Conservation (phyloP, 2,888 invertebrate genomes). For the Zaprionus obscuricornis region DNA sequence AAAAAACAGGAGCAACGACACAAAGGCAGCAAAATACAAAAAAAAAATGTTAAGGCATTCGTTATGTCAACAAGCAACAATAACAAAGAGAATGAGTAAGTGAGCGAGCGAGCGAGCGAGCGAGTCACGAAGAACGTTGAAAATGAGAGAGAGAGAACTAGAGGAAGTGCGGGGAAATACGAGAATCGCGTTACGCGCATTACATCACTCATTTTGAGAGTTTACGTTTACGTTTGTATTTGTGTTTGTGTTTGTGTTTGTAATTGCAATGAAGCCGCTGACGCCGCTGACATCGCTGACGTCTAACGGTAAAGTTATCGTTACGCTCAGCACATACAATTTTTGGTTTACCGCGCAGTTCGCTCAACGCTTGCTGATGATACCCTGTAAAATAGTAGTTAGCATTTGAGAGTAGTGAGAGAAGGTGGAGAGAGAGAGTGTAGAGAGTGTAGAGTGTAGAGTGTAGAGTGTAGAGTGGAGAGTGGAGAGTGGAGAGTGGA, state of each 20-base stretch:
- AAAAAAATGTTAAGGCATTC: conserved; percentile 69
- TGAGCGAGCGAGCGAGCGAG: neutral
- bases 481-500: too few relatives aligned
- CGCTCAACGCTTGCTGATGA: too few relatives aligned
- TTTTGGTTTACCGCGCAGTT: too few relatives aligned
- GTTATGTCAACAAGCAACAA: conserved; percentile 76
- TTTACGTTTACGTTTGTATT: neutral
- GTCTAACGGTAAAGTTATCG: conserved; percentile 56
- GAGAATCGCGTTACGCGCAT: conserved; percentile 59
- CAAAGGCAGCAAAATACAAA: neutral
- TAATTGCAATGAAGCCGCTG: conserved; percentile 72
- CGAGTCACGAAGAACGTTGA: too few relatives aligned
- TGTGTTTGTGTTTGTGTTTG: conserved; percentile 55
- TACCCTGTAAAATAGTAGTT: too few relatives aligned
- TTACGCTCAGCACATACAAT: conserved; percentile 20
- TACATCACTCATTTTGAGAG: conserved; percentile 66
- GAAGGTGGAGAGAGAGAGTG: too few relatives aligned
- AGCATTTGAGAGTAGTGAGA: too few relatives aligned
- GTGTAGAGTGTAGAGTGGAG: too few relatives aligned
- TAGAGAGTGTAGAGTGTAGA: too few relatives aligned
- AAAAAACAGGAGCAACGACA: conserved; percentile 23
- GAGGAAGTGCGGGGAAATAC: neutral
- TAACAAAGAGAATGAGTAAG: conserved; percentile 24
- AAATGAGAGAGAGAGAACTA: neutral
- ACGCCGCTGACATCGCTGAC: too few relatives aligned